Evolutionary conservation across 1,140 invertebrate genomes (phyloP).

Genomic region (Drosophila nigromelanica): DNA sequence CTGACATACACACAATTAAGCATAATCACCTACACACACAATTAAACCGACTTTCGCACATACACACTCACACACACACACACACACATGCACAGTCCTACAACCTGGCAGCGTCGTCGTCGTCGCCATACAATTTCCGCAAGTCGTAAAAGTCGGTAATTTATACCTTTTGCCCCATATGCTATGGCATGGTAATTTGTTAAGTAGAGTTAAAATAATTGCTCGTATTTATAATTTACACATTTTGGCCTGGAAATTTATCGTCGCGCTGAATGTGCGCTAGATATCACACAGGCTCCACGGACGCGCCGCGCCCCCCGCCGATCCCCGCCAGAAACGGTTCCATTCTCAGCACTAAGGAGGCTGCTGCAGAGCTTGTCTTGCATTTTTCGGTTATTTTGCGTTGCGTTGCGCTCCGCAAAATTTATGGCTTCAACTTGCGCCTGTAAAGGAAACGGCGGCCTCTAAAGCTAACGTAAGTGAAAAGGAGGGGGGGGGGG

Average conservation of each 20-base stretch:
- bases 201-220: conserved; percentile 84
- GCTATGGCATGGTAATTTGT: conserved; percentile 84
- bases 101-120: conserved; percentile 41
- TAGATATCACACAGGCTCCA: conserved; percentile 53
- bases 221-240: conserved; percentile 84
- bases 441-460: conserved; percentile 47
- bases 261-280: conserved; percentile 80
- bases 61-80: conserved; percentile 18
- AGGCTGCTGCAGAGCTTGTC: conserved; percentile 59
- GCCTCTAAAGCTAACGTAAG: conserved; percentile 37
- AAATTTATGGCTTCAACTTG: conserved; percentile 76
- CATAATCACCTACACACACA: conserved; percentile 78
- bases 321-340: conserved; percentile 1
- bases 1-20: conserved; percentile 77
- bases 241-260: conserved; percentile 82
- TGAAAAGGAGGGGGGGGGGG: conserved; percentile 9
- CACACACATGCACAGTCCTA: conserved; percentile 4
- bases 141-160: conserved; percentile 83
- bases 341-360: conserved; percentile 7
- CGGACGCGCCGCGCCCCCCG: background rate
- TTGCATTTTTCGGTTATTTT: conserved; percentile 76
- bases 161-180: conserved; percentile 83
- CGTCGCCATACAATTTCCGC: conserved; percentile 80
- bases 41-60: conserved; percentile 56
- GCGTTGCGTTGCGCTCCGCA: conserved; percentile 47